Conservation (phyloP, 2,888 invertebrate genomes). For the Sinopyrophorus schimmeli region DNA sequence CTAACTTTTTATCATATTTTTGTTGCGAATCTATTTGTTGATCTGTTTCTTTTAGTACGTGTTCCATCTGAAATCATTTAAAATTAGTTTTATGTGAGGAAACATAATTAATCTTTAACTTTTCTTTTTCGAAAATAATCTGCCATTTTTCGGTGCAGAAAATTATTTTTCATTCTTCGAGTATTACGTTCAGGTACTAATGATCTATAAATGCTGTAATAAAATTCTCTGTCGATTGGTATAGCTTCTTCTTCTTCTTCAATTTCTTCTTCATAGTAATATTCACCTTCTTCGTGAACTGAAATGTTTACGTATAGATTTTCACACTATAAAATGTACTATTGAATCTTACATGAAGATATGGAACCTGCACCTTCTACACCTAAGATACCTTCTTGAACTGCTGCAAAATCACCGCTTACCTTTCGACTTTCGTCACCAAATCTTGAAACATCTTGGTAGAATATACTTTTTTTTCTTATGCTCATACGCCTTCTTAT, state of each 20-base stretch:
- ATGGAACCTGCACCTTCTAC: neutral
- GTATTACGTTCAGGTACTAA: conserved; percentile 28
- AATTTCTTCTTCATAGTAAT: conserved; percentile 16
- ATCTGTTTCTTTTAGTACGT: conserved; percentile 44
- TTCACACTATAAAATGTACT: neutral
- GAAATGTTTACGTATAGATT: neutral
- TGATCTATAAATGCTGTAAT: conserved; percentile 26
- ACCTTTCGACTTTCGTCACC: neutral
- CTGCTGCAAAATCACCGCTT: conserved; percentile 14
- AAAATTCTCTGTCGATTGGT: conserved; percentile 33
- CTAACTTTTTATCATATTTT: conserved; percentile 46
- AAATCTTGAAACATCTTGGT: neutral
- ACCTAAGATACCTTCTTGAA: conserved; percentile 5
- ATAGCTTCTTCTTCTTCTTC: conserved; percentile 27
- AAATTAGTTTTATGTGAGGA: neutral
- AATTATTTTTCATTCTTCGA: conserved; percentile 41
- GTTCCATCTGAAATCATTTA: conserved; percentile 43
- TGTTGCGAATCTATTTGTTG: conserved; percentile 39
- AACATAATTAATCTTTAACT: conserved; percentile 23
- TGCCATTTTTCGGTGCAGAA: conserved; percentile 48
- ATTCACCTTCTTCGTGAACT: conserved; percentile 6
- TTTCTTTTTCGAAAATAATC: conserved; percentile 49
- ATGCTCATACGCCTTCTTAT: conserved; percentile 7
- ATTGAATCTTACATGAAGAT: conserved; percentile 2
- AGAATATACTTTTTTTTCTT: conserved; percentile 25